Conservation (phyloP, 2,888 invertebrate genomes). For the Eupithecia vulgata region DNA sequence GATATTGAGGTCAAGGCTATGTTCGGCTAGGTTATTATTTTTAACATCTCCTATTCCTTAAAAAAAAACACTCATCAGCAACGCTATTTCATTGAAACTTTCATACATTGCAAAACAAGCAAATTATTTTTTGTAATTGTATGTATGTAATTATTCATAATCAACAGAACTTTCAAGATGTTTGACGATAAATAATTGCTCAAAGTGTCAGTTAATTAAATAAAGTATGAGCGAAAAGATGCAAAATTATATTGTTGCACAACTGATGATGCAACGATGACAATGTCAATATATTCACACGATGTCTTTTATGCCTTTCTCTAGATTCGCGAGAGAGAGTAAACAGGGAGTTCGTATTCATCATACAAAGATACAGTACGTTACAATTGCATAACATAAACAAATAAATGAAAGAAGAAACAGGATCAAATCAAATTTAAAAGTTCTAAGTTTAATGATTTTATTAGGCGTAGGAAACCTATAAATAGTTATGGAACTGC, state of each 20-base stretch:
- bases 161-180: conserved; percentile 17
- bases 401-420: background rate
- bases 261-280: conserved; percentile 37
- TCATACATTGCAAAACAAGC: background rate
- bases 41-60: too few species aligned
- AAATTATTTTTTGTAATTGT: background rate
- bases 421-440: background rate
- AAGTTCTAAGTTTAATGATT: background rate
- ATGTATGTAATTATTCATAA: conserved; percentile 18
- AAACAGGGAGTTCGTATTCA: conserved; percentile 49
- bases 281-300: conserved; percentile 46
- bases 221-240: conserved; percentile 24
- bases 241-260: conserved; percentile 24
- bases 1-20: background rate
- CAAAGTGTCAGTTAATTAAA: conserved; percentile 30
- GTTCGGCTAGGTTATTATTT: background rate
- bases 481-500: background rate
- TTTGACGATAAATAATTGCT: conserved; percentile 22
- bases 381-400: conserved; percentile 9
- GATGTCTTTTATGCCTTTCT: conserved; percentile 45
- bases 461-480: background rate
- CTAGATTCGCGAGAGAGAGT: conserved; percentile 43
- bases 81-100: background rate
- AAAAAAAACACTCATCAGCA: background rate
- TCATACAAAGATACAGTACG: conserved; percentile 40